These are phyloP conservation scores for Gryon sp. DNA, from an alignment of 1,140 invertebrate species.

Conservation along the genomic window DNA sequence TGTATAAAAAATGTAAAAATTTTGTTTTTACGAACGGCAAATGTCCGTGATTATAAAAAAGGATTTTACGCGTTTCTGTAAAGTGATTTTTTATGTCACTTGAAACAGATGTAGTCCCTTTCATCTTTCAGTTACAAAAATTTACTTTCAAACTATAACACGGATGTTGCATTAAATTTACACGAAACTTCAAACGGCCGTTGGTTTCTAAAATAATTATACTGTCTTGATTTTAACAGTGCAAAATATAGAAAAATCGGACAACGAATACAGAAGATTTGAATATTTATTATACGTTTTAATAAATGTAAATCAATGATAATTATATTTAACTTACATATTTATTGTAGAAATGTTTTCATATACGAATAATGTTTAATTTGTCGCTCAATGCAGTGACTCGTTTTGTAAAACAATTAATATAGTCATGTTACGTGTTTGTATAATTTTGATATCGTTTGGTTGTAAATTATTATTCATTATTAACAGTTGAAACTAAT, in stretches of 20 bases:
- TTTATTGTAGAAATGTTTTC: too few relatives aligned
- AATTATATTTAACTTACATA: too few relatives aligned
- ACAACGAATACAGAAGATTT: too few relatives aligned
- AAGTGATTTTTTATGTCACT: constrained; percentile 48
- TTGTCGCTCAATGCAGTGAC: too few relatives aligned
- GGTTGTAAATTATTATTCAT: background rate
- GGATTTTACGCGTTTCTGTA: constrained; percentile 44
- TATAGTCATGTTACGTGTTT: background rate
- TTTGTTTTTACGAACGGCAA: constrained; percentile 12
- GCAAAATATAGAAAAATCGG: too few relatives aligned
- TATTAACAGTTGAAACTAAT: too few relatives aligned
- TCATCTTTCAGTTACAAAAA: constrained; percentile 30
- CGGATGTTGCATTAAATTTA: constrained; percentile 33
- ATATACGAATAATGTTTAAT: too few relatives aligned
- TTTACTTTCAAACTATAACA: constrained; percentile 2
- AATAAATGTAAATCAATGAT: too few relatives aligned
- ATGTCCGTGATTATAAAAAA: constrained; percentile 40
- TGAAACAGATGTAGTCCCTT: constrained; percentile 12
- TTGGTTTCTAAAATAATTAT: constrained; percentile 13
- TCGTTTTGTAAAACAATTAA: too few relatives aligned
- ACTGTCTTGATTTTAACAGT: background rate
- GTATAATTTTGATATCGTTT: background rate
- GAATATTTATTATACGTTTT: too few relatives aligned
- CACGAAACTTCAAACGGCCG: constrained; percentile 1
- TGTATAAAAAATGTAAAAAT: background rate